Evolutionary conservation across 1,140 invertebrate genomes (phyloP).

Genomic region (Ostrea denselamellosa): DNA sequence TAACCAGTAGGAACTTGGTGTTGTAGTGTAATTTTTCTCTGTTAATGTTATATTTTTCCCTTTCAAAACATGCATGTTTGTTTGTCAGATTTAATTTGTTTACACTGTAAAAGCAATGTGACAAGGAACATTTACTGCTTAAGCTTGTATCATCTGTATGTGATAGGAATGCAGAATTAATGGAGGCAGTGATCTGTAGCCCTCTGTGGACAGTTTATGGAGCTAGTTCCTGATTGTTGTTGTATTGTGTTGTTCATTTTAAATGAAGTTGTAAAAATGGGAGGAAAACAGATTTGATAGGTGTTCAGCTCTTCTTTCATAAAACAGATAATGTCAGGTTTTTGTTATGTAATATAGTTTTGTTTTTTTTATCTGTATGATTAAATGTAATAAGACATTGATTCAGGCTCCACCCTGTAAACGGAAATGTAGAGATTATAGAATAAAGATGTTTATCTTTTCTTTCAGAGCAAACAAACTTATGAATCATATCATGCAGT

Average conservation of each 20-base stretch:
- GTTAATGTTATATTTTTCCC: not conserved
- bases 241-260: not conserved
- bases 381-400: not conserved
- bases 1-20: not conserved
- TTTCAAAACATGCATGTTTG: not conserved
- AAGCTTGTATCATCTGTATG: not conserved
- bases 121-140: not conserved
- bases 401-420: not conserved
- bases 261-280: slow-evolving; percentile 11
- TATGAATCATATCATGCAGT: not conserved
- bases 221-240: not conserved
- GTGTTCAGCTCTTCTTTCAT: not conserved
- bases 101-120: not conserved
- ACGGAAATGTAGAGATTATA: not conserved
- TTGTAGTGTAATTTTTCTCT: not conserved
- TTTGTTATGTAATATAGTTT: slow-evolving; percentile 5
- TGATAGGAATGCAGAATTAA: not conserved
- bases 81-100: not conserved
- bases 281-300: slow-evolving; percentile 17
- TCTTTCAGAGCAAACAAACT: not conserved
- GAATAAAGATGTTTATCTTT: not conserved
- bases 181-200: not conserved
- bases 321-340: slow-evolving; percentile 3
- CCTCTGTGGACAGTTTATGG: not conserved
- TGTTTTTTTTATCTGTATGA: not conserved